These are phyloP conservation scores for Rhineura floridana DNA, from an alignment of 2,113 vertebrate species.

Conservation along the genomic window DNA sequence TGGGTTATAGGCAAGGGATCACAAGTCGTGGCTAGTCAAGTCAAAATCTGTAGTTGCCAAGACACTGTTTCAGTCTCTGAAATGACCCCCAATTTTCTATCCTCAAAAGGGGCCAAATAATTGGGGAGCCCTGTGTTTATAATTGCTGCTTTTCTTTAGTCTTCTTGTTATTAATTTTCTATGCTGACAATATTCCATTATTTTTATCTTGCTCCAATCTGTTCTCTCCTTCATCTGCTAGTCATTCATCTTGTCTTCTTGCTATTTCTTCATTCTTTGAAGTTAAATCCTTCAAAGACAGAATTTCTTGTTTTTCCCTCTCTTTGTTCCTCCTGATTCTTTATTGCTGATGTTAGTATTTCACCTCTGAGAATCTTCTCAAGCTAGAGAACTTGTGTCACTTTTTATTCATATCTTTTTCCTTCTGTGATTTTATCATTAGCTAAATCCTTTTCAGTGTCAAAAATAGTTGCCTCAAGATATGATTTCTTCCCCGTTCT, in stretches of 20 bases:
- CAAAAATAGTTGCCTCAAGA: neutral
- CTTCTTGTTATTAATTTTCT: neutral
- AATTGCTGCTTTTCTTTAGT: neutral
- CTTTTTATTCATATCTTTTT: neutral
- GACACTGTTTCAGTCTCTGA: neutral
- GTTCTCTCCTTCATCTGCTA: neutral
- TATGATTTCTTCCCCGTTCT: neutral
- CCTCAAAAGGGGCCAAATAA: neutral
- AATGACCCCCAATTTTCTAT: neutral
- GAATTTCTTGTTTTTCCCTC: neutral
- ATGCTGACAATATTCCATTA: neutral
- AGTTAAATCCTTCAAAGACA: slow-evolving; percentile 16
- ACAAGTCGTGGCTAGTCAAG: neutral
- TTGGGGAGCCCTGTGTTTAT: neutral
- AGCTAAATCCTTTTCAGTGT: neutral
- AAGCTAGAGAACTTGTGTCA: neutral
- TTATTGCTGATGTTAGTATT: slow-evolving; percentile 8
- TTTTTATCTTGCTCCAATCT: neutral
- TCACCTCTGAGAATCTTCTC: neutral
- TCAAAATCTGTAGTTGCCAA: neutral
- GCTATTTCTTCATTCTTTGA: slow-evolving; percentile 7
- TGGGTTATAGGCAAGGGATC: neutral
- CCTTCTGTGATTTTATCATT: slow-evolving; percentile 1
- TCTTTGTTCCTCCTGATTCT: neutral
- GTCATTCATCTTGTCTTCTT: slow-evolving; percentile 9